These are phyloP conservation scores for Ditylenchus weischeri DNA, from an alignment of 2,888 invertebrate genomes.

Conservation along the genomic window DNA sequence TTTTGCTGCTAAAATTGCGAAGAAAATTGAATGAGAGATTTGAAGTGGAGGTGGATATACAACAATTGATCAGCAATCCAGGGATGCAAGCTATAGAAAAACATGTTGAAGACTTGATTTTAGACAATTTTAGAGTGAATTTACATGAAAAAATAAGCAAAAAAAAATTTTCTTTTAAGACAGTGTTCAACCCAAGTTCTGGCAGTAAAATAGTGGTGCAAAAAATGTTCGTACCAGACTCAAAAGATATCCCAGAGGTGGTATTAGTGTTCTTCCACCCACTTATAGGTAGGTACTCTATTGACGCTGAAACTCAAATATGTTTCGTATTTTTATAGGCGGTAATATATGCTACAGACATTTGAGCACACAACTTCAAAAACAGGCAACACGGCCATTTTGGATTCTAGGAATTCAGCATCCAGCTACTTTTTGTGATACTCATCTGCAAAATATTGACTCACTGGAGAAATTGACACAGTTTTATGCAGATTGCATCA, in stretches of 20 bases:
- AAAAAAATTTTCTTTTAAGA: neutral
- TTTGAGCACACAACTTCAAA: neutral
- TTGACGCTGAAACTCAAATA: no score
- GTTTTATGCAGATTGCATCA: slow-evolving; percentile 13
- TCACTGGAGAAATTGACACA: slow-evolving; percentile 20
- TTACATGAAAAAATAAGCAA: neutral
- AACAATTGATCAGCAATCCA: neutral
- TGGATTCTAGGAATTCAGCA: slow-evolving; percentile 27
- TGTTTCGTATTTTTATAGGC: neutral
- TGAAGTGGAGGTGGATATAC: slow-evolving; percentile 16
- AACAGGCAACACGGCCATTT: neutral
- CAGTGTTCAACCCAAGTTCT: neutral
- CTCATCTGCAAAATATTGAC: no score
- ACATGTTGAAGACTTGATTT: neutral
- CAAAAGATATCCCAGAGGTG: neutral
- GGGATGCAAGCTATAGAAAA: neutral
- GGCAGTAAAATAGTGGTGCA: neutral
- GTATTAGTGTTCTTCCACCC: slow-evolving; percentile 22
- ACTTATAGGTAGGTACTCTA: slow-evolving; percentile 17
- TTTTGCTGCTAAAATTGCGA: slow-evolving; percentile 38
- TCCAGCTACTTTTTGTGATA: slow-evolving; percentile 11
- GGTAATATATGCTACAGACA: slow-evolving; percentile 20
- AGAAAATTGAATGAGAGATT: slow-evolving; percentile 27
- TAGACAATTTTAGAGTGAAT: neutral
- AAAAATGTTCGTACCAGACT: neutral